Base-by-base conservation (phyloP, 2,797 vertebrate genomes). In the Brachymystax lenok region DNA sequence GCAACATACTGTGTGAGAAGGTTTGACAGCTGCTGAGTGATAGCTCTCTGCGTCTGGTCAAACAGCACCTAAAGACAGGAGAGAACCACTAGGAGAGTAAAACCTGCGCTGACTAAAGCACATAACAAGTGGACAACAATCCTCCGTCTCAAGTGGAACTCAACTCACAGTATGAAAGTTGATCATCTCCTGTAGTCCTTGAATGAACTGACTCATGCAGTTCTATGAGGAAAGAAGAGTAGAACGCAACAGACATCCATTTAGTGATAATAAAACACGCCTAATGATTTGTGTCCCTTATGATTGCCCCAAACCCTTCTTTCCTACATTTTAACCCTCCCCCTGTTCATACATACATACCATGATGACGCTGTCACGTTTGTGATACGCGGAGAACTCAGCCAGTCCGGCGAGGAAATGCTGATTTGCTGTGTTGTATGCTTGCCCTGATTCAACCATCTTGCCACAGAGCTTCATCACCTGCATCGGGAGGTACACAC, bases 381-480 rank as follows among this genome's bases (percentile, higher is more conserved):
- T 87, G 73, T 93, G 87, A 71, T 87, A 83, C n/a, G 4, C 28
- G 0, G 86, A 89, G 14, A 95, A 91, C 50, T 95, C 93, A 0
- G 86, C 75, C 80, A 95, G 84, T 16, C 91, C 85, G 12, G 66
- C 84, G 40, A 95, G 89, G 17, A 95, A 92, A 52, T 91, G 85
- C 87, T 93, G 91, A 89, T 93, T 94, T 87, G 93, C 85, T 40
- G 86, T 28, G 33, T 56, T 91, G 86, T 92, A 95, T 0, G 82
- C 82, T 84, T 94, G 93, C 27, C 94, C 94, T 46, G 94, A 92
- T 82, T 94, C 92, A 82, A 94, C 92, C 93, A 93, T 93, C 78
- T 88, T 92, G 35, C 82, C 35, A 21, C 94, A 94, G 54, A 92
- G 82, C 82, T 87, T 93, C 88, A 91, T 92, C 82, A 93, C 93